A percentile compares a stretch with the other conserved stretches of the same genome.
Conservation (phyloP, 2,113 vertebrate species). For the Bos indicus region DNA sequence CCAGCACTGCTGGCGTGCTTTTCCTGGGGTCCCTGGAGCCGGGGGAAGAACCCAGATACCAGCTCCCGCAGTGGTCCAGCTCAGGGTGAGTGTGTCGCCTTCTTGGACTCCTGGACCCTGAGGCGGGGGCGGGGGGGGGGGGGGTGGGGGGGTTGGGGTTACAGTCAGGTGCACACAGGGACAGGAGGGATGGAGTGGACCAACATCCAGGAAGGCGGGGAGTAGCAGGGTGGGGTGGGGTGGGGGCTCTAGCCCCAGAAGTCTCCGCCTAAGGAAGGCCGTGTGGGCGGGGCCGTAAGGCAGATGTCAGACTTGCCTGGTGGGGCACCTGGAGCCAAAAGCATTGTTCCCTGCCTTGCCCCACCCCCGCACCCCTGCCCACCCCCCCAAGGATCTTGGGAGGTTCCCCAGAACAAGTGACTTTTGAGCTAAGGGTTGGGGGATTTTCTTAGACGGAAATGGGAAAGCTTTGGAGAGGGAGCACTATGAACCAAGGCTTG, state of each 20-base stretch:
- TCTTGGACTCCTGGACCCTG: not conserved
- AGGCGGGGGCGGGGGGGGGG: not conserved
- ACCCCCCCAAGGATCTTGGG: not conserved
- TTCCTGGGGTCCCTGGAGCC: conserved; percentile 60
- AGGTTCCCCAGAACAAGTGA: not conserved
- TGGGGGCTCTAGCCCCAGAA: not conserved
- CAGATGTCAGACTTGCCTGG: not conserved
- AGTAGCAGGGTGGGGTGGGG: not conserved
- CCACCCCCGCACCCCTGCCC: not conserved
- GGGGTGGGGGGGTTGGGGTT: not conserved
- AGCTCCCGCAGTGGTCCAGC: not conserved
- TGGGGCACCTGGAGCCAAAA: accelerated
- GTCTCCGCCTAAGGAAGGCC: not conserved
- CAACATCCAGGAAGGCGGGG: not conserved
- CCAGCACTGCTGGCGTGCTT: conserved; percentile 56
- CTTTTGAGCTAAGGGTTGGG: not conserved
- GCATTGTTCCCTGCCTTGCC: not conserved
- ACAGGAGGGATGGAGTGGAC: not conserved
- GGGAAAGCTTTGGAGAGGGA: not conserved
- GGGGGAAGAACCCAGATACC: conserved; percentile 27
- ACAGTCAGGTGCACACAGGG: not conserved
- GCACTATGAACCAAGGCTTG: not conserved
- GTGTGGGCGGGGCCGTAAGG: accelerated
- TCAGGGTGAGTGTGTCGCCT: conserved; percentile 41
- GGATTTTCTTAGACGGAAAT: not conserved